phyloP scores from a whole-genome alignment of 1,140 invertebrate genomes.

The Heliconius himera region DNA sequence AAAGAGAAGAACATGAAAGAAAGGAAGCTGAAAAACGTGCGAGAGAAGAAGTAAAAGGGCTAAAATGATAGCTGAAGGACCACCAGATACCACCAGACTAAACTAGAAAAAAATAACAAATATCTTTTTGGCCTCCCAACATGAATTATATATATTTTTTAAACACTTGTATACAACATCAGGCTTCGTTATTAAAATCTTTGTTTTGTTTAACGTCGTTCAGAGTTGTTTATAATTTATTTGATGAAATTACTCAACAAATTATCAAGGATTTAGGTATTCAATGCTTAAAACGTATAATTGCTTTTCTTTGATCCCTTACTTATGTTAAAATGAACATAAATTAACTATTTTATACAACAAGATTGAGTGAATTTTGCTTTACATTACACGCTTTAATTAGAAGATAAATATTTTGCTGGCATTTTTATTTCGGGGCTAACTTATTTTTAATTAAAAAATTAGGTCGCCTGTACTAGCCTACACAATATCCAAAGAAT shows the following conservation, averaged over 20 bases:
- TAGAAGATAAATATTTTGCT: background rate
- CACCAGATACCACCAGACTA: conserved; percentile 54
- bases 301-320: conserved; percentile 10
- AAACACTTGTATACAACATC: background rate
- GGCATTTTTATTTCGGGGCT: background rate
- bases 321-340: background rate
- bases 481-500: background rate
- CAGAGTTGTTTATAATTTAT: background rate
- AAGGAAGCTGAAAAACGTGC: conserved; percentile 61
- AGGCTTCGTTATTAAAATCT: background rate
- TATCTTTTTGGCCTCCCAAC: background rate
- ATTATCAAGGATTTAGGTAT: background rate
- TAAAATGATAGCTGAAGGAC: conserved; percentile 68
- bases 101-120: background rate
- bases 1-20: conserved; percentile 61
- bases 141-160: background rate
- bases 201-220: background rate
- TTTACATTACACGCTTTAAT: conserved; percentile 3
- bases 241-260: conserved; percentile 16
- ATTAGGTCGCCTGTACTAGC: background rate
- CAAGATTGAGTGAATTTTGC: background rate
- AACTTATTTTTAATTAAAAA: conserved; percentile 9
- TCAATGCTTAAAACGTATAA: conserved; percentile 1
- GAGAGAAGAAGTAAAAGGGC: conserved; percentile 65
- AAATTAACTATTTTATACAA: conserved; percentile 1